phyloP scores from a whole-genome alignment of 2,113 vertebrate species.

The Gymnocephalus cernua region DNA sequence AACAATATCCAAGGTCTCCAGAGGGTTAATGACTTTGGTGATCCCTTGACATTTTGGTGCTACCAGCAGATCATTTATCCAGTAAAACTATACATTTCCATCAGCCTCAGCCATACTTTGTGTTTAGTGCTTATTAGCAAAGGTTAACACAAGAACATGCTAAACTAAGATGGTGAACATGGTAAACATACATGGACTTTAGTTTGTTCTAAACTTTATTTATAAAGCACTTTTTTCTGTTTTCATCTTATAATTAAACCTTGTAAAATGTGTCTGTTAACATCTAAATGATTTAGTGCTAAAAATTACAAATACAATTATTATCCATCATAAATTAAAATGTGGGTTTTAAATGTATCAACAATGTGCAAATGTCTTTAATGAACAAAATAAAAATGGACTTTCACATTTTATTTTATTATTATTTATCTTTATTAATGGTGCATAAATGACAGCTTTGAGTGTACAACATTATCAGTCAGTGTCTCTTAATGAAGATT shows the following conservation, averaged over 20 bases:
- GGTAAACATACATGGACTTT: background rate
- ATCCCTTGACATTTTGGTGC: background rate
- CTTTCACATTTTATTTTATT: background rate
- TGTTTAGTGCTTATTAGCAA: no score
- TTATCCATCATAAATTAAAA: background rate
- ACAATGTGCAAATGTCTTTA: background rate
- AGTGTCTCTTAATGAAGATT: constrained; percentile 4
- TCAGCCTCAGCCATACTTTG: no score
- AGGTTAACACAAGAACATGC: background rate
- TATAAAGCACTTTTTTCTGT: background rate
- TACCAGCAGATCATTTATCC: background rate
- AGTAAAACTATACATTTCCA: no score
- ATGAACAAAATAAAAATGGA: background rate
- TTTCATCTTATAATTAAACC: background rate
- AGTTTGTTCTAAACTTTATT: background rate
- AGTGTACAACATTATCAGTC: background rate
- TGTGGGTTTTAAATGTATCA: background rate
- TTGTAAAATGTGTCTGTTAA: background rate
- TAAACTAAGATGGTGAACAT: background rate
- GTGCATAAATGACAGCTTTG: background rate
- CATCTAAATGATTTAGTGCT: background rate
- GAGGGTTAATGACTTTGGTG: background rate
- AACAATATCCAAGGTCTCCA: background rate
- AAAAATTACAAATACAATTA: background rate
- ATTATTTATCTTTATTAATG: background rate